Conservation (phyloP, 2,888 invertebrate genomes). For the Cheiracanthium punctorium region DNA sequence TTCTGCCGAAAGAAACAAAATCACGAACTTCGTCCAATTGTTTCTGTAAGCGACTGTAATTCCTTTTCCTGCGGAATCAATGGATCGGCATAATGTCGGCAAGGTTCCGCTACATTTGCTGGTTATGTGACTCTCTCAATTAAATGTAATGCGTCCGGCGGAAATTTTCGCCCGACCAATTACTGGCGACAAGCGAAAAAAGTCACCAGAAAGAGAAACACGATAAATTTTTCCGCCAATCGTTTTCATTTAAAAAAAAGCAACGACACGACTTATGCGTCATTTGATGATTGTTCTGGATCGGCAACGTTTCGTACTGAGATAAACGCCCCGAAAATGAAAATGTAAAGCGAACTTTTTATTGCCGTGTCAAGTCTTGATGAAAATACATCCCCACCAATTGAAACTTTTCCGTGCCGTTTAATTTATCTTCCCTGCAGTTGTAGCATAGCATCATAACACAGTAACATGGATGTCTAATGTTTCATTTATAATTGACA, state of each 20-base stretch:
- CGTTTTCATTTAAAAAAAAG: not conserved
- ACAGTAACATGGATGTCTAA: too few species aligned
- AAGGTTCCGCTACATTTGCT: constrained; percentile 10
- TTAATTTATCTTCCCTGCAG: too few species aligned
- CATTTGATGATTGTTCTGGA: constrained; percentile 37
- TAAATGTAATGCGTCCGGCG: constrained; percentile 62
- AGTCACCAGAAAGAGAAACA: not conserved
- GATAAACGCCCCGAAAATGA: not conserved
- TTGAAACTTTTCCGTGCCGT: too few species aligned
- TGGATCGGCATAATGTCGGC: not conserved
- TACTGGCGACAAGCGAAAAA: not conserved
- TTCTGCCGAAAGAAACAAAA: not conserved
- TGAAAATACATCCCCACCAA: too few species aligned
- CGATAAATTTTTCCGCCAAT: not conserved
- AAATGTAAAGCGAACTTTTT: not conserved
- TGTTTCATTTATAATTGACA: too few species aligned
- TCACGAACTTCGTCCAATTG: not conserved
- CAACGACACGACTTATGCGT: not conserved
- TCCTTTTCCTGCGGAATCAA: not conserved
- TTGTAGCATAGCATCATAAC: too few species aligned
- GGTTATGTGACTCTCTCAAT: constrained; percentile 44
- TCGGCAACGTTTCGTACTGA: not conserved
- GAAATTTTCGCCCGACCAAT: constrained; percentile 17
- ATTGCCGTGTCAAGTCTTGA: not conserved
- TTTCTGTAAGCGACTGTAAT: not conserved